Percentiles rank a stretch among this genome's conserved stretches.
phyloP scores from a whole-genome alignment of 2,888 invertebrate species.

The Mesoligia furuncula region DNA sequence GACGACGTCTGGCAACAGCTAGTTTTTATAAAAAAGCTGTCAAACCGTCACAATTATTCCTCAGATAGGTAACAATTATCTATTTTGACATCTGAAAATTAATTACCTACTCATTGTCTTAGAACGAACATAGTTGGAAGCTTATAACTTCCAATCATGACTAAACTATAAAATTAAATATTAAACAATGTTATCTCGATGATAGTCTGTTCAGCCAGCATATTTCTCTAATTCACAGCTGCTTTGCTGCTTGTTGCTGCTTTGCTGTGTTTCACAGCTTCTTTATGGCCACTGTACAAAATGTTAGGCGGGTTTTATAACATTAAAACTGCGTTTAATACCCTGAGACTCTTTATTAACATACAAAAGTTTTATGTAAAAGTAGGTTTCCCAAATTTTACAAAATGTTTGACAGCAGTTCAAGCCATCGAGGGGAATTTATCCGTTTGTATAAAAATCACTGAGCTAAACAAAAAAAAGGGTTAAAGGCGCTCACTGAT shows the following conservation, averaged over 20 bases:
- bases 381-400: too few relatives aligned
- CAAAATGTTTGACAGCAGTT: too few relatives aligned
- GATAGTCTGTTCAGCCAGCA: background rate
- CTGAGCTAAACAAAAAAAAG: background rate
- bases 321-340: background rate
- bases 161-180: background rate
- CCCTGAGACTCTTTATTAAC: background rate
- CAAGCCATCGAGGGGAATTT: too few relatives aligned
- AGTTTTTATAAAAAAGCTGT: too few relatives aligned
- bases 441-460: background rate
- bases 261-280: constrained; percentile 18
- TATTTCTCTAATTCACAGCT: constrained; percentile 28
- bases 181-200: background rate
- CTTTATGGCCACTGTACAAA: constrained; percentile 22
- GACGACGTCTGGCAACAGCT: too few relatives aligned
- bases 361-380: constrained; percentile 8
- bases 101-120: background rate
- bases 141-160: background rate
- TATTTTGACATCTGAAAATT: background rate
- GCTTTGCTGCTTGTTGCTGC: too few relatives aligned
- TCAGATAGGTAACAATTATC: too few relatives aligned
- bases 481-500: background rate
- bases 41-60: background rate
- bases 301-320: constrained; percentile 7
- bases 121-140: too few relatives aligned